These are phyloP conservation scores for Lycorma delicatula DNA, from an alignment of 1,140 invertebrate species.

Conservation along the genomic window DNA sequence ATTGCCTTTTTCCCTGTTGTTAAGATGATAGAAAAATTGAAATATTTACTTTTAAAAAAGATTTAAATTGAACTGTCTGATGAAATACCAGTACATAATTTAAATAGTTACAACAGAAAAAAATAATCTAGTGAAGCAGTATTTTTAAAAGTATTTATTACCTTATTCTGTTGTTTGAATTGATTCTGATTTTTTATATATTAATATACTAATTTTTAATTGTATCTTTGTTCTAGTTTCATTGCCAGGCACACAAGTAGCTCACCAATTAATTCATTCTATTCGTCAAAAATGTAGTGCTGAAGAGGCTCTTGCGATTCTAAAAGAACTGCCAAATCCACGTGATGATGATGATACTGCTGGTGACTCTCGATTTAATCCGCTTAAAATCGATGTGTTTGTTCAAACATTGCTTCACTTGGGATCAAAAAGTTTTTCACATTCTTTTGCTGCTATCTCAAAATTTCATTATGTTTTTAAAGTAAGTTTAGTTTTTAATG, in stretches of 20 bases:
- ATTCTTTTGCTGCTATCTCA: constrained; percentile 94
- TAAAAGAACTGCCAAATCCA: constrained; percentile 77
- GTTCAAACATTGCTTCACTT: constrained; percentile 88
- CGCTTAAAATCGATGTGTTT: constrained; percentile 93
- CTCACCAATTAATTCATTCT: constrained; percentile 73
- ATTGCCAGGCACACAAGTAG: constrained; percentile 70
- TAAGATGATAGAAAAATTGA: no score
- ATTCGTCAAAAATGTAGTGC: constrained; percentile 81
- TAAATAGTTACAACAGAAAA: no score
- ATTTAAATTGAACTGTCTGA: no score
- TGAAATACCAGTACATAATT: no score
- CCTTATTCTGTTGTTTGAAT: no score
- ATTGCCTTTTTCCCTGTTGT: no score
- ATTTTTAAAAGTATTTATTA: no score
- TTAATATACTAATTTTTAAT: background rate
- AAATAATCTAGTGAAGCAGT: no score
- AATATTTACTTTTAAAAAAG: no score
- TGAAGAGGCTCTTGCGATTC: constrained; percentile 82
- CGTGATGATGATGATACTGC: constrained; percentile 57
- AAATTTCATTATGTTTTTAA: constrained; percentile 95
- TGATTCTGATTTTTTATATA: no score
- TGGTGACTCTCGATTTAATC: constrained; percentile 59
- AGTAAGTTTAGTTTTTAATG: constrained; percentile 38
- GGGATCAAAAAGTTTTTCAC: constrained; percentile 94
- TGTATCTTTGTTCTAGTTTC: constrained; percentile 47